These are phyloP conservation scores for Procambarus virginalis DNA, from an alignment of 1,140 invertebrate genomes.

Conservation along the genomic window DNA sequence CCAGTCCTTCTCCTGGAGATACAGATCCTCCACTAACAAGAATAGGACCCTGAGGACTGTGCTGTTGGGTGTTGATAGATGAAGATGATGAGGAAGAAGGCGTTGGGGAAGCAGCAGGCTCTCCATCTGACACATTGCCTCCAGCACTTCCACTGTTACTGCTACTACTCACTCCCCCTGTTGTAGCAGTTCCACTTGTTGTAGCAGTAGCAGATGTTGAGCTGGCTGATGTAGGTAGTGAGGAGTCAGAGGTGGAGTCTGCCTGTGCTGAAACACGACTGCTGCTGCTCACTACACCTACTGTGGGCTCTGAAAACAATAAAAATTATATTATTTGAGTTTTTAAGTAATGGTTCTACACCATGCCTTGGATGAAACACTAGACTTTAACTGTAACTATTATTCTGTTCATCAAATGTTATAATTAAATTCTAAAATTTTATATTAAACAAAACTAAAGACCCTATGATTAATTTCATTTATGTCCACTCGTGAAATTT, in stretches of 20 bases:
- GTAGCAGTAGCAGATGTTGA: background rate
- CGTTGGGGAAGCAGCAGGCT: conserved; percentile 22
- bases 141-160: conserved; percentile 31
- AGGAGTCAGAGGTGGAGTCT: conserved; percentile 35
- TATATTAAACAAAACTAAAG: too few relatives aligned
- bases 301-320: conserved; percentile 5
- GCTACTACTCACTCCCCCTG: background rate
- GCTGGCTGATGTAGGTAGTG: background rate
- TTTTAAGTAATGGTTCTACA: too few relatives aligned
- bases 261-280: conserved; percentile 45
- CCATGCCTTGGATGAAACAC: too few relatives aligned
- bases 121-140: conserved; percentile 32
- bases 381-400: too few relatives aligned
- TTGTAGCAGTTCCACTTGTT: background rate
- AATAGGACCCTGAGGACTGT: conserved; percentile 36
- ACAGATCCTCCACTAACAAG: conserved; percentile 40
- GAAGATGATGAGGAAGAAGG: conserved; percentile 50
- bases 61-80: conserved; percentile 16
- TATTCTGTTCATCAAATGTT: too few relatives aligned
- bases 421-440: too few relatives aligned
- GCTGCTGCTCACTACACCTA: conserved; percentile 34
- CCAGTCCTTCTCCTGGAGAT: conserved; percentile 32
- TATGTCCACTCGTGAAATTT: too few relatives aligned
- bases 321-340: background rate
- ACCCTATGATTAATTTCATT: too few relatives aligned